Conservation (phyloP, 1,140 invertebrate species). For the Schmidtea mediterranea region DNA sequence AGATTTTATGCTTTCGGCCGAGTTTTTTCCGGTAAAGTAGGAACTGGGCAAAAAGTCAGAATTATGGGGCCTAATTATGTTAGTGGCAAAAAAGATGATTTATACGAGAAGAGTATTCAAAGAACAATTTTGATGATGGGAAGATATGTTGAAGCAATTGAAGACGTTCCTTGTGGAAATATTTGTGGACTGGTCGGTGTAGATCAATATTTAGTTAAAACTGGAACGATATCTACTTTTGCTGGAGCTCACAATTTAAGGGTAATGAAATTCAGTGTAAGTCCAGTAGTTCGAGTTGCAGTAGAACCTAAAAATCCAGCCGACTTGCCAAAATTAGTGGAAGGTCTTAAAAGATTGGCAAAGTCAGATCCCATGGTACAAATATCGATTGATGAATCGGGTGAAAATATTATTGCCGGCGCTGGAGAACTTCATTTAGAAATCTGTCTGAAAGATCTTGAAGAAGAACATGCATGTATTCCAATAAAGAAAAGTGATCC, state of each 20-base stretch:
- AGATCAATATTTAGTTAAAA: slow-evolving; percentile 96
- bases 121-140: slow-evolving; percentile 99
- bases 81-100: slow-evolving; percentile 92
- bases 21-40: slow-evolving; percentile 82
- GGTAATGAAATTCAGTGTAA: slow-evolving; percentile 62
- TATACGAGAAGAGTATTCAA: slow-evolving; percentile 94
- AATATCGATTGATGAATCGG: slow-evolving; percentile 74
- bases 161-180: slow-evolving; percentile 95
- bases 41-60: slow-evolving; percentile 58
- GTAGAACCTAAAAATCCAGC: slow-evolving; percentile 97
- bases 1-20: slow-evolving; percentile 98
- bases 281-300: slow-evolving; percentile 91
- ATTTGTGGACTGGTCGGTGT: slow-evolving; percentile 98
- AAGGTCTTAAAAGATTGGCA: slow-evolving; percentile 81
- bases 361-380: slow-evolving; percentile 98
- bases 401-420: slow-evolving; percentile 96
- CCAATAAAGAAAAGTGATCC: slow-evolving; percentile 95
- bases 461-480: slow-evolving; percentile 97
- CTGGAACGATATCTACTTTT: slow-evolving; percentile 91
- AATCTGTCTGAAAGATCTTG: slow-evolving; percentile 96
- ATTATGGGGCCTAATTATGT: slow-evolving; percentile 70
- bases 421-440: slow-evolving; percentile 97
- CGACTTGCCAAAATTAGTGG: slow-evolving; percentile 89
- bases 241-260: slow-evolving; percentile 96
- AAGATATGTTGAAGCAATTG: slow-evolving; percentile 91